phyloP scores from a whole-genome alignment of 1,140 invertebrate species.

The Macrosteles quadrilineatus region DNA sequence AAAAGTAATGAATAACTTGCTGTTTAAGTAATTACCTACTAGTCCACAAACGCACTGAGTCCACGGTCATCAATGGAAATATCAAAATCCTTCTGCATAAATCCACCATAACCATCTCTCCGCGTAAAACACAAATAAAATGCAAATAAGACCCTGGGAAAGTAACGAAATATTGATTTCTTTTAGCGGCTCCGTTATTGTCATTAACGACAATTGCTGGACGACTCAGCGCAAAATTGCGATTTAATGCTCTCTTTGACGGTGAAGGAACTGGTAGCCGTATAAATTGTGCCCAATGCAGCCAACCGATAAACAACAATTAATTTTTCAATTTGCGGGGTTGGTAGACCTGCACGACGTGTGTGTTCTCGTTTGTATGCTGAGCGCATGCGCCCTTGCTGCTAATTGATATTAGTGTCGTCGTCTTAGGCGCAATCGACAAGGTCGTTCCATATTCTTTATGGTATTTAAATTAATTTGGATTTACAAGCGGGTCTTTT shows the following conservation, averaged over 20 bases:
- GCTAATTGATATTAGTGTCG: conserved; percentile 6
- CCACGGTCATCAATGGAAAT: too few species aligned
- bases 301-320: conserved; percentile 19
- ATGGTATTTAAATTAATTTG: conserved; percentile 13
- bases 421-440: background rate
- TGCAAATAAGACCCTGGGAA: too few species aligned
- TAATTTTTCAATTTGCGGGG: conserved; percentile 18
- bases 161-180: too few species aligned
- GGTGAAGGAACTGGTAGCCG: background rate
- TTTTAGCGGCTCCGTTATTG: too few species aligned
- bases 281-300: conserved; percentile 11
- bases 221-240: conserved; percentile 11
- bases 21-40: too few species aligned
- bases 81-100: too few species aligned
- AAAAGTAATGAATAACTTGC: too few species aligned
- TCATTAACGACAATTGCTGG: too few species aligned
- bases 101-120: too few species aligned
- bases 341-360: background rate
- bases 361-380: conserved; percentile 9
- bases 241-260: conserved; percentile 16
- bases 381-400: background rate
- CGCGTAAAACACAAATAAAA: too few species aligned
- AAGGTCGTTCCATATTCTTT: background rate
- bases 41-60: too few species aligned
- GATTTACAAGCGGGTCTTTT: background rate